phyloP scores from a whole-genome alignment of 2,797 vertebrate species.

The Odontamblyopus lacepedii region DNA sequence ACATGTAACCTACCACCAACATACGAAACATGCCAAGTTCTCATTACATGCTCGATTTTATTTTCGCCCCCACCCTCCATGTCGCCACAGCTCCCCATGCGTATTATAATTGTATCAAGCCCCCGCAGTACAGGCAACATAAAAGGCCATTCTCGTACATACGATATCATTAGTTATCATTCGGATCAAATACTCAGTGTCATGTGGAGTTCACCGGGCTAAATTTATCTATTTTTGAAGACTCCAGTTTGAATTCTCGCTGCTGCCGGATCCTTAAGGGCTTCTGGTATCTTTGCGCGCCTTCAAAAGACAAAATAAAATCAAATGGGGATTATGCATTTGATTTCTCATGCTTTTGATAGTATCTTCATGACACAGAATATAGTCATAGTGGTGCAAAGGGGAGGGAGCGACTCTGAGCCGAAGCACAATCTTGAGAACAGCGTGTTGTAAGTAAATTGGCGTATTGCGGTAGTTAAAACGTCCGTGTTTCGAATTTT shows the following conservation, averaged over 20 bases:
- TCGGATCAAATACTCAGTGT: slow-evolving; percentile 52
- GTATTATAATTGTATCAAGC: slow-evolving; percentile 27
- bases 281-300: slow-evolving; percentile 28
- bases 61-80: slow-evolving; percentile 5
- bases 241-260: slow-evolving; percentile 39
- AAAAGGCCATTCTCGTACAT: slow-evolving; percentile 30
- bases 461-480: neutral
- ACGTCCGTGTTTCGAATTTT: neutral
- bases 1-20: slow-evolving; percentile 27
- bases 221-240: slow-evolving; percentile 52
- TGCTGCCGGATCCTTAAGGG: slow-evolving; percentile 34
- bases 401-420: slow-evolving; percentile 6
- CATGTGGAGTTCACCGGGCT: slow-evolving; percentile 49
- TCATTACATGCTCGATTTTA: slow-evolving; percentile 47
- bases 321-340: slow-evolving; percentile 34
- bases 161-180: slow-evolving; percentile 37
- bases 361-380: slow-evolving; percentile 41
- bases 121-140: slow-evolving; percentile 25
- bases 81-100: slow-evolving; percentile 6
- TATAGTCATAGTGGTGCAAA: slow-evolving; percentile 24
- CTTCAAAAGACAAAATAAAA: slow-evolving; percentile 43
- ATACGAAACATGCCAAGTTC: slow-evolving; percentile 38
- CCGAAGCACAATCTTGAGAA: neutral
- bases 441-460: neutral
- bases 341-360: slow-evolving; percentile 49